Base-by-base conservation (phyloP, 2,113 vertebrate genomes). In the Nipponia nippon region DNA sequence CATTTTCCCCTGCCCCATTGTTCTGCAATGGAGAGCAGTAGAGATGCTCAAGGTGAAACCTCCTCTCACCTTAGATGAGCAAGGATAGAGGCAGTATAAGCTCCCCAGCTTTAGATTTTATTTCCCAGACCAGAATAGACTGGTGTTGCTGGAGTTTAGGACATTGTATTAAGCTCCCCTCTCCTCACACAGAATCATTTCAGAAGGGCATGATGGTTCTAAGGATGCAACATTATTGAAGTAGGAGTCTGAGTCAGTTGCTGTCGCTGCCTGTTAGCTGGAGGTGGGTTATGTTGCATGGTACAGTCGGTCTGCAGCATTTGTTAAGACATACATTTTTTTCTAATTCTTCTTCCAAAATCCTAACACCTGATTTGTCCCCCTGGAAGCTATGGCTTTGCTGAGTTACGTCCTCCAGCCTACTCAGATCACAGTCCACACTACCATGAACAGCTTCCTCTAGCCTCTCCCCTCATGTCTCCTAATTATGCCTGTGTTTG, bases 41-140 rank as follows among this genome's bases (percentile, higher is more conserved):
- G 58, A 80, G 53, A 53, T 79, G n/a, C 59, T 93, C 71, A 95
- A 88, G 46, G 59, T 96, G 50, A 96, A 94, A 89, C 18, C 36
- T 66, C 62, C 71, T 94, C 85, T 89, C 38, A 56, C 53, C 38
- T 53, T 90, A 93, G 49, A 85, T 77, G 36, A 88, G 49, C 40
- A 87, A 56, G 55, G 26, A 36, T 42, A 76, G 70, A 32, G 62
- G 25, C 34, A 82, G 7, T 90, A 16, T 76, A 76, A 89, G 36
- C 44, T 78, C 55, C n/a, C 42, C 7, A 3, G n/a, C 23, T 91
- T 93, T 83, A 56, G 58, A 56, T 87, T 83, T 69, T 72, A 61
- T 96, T 94, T 95, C 42, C 40, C 49, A 90, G 75, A 61, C 9
- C 27, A 53, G 81, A 89, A 70, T 38, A 77, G 56, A 38, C 17